phyloP scores from a whole-genome alignment of 1,140 invertebrate genomes.

The Cephus cinctus region DNA sequence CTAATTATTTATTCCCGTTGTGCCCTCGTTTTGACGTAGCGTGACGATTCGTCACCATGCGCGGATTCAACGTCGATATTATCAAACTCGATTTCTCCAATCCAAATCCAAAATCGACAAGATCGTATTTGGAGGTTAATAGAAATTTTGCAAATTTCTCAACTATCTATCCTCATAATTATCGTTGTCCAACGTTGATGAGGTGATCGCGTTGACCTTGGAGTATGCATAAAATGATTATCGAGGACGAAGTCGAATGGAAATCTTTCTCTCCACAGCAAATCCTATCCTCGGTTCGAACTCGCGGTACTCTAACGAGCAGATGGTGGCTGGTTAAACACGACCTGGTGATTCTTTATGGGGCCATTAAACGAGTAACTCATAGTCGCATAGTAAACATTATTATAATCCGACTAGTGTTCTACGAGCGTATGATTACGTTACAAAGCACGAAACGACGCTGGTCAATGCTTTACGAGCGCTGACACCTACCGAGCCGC shows the following conservation, averaged over 20 bases:
- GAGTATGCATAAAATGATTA: no score
- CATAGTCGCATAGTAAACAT: conserved; percentile 34
- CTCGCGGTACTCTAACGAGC: conserved; percentile 19
- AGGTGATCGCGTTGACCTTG: conserved; percentile 19
- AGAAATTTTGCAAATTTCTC: no score
- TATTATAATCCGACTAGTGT: conserved; percentile 37
- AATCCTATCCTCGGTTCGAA: conserved; percentile 1
- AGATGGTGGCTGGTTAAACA: conserved; percentile 28
- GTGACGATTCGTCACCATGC: conserved; percentile 30
- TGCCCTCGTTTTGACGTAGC: conserved; percentile 29
- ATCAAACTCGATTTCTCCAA: no score
- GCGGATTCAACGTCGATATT: no score
- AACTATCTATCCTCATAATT: conserved; percentile 2
- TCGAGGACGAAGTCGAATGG: no score
- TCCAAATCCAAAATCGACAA: neutral
- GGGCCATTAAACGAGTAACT: conserved; percentile 34
- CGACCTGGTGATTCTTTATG: conserved; percentile 37
- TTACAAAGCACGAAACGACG: conserved; percentile 24
- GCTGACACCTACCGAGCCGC: conserved; percentile 34
- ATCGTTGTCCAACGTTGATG: conserved; percentile 17
- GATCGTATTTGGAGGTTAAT: no score
- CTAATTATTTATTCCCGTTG: conserved; percentile 46
- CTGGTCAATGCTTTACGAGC: conserved; percentile 33
- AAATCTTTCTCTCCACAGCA: no score
- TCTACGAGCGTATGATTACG: conserved; percentile 24